Evolutionary conservation across 2,113 vertebrate genomes (phyloP).

Genomic region (Oreochromis niloticus): DNA sequence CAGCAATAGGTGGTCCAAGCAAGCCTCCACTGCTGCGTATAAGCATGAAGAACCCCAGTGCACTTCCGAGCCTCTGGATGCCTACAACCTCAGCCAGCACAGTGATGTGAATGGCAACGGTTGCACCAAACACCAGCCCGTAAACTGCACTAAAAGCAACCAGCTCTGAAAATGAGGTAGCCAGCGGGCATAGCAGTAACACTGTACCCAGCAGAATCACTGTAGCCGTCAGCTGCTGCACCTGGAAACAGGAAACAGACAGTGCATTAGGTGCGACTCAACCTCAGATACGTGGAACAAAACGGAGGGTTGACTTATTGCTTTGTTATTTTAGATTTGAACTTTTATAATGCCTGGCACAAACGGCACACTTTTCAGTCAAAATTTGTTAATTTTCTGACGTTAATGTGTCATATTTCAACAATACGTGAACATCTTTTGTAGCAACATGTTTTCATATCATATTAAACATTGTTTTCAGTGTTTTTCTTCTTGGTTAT

Average conservation of each 20-base stretch:
- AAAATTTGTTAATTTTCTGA: too few relatives aligned
- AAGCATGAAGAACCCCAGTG: slow-evolving; percentile 77
- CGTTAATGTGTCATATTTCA: too few relatives aligned
- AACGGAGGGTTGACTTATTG: too few relatives aligned
- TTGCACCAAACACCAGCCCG: slow-evolving; percentile 65
- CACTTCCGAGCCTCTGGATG: slow-evolving; percentile 63
- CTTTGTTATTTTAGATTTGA: too few relatives aligned
- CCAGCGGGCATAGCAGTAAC: slow-evolving; percentile 59
- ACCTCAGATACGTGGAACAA: too few relatives aligned
- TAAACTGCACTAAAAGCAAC: slow-evolving; percentile 65
- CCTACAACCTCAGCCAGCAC: slow-evolving; percentile 74
- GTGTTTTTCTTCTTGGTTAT: too few relatives aligned
- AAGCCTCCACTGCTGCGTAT: slow-evolving; percentile 74
- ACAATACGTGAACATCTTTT: too few relatives aligned
- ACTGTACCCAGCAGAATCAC: slow-evolving; percentile 60
- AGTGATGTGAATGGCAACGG: slow-evolving; percentile 69
- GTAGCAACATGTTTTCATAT: too few relatives aligned
- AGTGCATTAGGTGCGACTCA: not conserved
- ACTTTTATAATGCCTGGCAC: too few relatives aligned
- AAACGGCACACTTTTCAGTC: too few relatives aligned
- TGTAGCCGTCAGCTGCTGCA: slow-evolving; percentile 58
- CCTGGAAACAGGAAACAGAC: not conserved
- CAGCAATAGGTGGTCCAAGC: slow-evolving; percentile 75
- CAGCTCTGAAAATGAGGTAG: slow-evolving; percentile 48
- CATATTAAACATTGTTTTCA: too few relatives aligned